These are phyloP conservation scores for Chrysochloris asiatica DNA, from an alignment of 2,113 vertebrate species.

Conservation along the genomic window DNA sequence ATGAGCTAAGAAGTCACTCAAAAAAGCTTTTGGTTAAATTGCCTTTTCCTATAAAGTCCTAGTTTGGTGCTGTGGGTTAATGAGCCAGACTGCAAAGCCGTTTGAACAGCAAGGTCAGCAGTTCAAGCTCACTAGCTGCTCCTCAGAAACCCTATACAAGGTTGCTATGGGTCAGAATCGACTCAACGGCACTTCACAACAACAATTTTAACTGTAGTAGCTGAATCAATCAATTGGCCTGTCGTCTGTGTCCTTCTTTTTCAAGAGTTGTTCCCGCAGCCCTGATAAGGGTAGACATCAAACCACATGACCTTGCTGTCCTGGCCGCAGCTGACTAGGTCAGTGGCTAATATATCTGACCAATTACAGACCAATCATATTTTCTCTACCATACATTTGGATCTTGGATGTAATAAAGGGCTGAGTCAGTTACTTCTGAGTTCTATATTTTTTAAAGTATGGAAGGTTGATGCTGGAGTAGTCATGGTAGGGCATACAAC, in stretches of 20 bases:
- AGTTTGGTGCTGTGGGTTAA: too few species aligned
- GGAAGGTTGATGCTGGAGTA: not conserved
- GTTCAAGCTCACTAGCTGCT: too few species aligned
- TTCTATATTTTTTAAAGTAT: not conserved
- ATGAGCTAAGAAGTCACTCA: not conserved
- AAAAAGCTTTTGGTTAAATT: not conserved
- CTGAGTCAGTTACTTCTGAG: not conserved
- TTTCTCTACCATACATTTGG: slow-evolving; percentile 30
- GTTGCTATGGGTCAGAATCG: too few species aligned
- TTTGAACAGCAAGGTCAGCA: too few species aligned
- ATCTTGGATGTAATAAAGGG: not conserved
- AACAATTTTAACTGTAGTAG: not conserved
- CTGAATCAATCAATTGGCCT: not conserved
- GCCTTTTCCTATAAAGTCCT: not conserved
- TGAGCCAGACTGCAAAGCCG: too few species aligned
- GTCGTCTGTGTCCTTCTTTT: not conserved
- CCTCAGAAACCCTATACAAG: too few species aligned
- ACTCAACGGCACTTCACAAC: too few species aligned
- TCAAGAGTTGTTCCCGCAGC: not conserved
- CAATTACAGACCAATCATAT: not conserved
- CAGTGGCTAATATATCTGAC: not conserved
- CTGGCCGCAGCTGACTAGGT: not conserved
- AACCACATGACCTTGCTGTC: not conserved
- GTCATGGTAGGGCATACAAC: not conserved
- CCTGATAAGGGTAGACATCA: not conserved